Evolutionary conservation across 2,113 vertebrate species (phyloP), one percentile per base, ranked within the genome.

Genomic region (Clupea harengus): DNA sequence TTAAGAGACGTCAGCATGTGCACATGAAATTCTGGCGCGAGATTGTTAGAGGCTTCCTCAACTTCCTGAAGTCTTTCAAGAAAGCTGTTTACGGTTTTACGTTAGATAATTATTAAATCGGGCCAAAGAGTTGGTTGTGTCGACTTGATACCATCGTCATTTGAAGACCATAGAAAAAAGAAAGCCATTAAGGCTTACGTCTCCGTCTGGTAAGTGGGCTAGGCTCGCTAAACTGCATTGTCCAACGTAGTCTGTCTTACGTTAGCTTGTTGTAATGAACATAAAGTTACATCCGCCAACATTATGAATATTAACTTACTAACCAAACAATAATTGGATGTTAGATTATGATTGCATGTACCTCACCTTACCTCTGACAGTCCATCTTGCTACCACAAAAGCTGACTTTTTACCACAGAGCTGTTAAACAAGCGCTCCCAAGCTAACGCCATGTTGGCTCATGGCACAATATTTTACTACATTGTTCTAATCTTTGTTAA

Each of bases 21-120:
- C 67, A 11, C 25, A 75, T 75, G 67, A 75, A 75, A 75, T 15
- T 75, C 67, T 75, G 67, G 67, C 67, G 67, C 28, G 67, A 75
- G 67, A 75, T 39, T 4, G 67, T 10, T 13, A 39, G 13, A 32
- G 28, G 10, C 28, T 28, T 11, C 10, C 25, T 39, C 67, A 17
- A 75, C 67, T 75, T 75, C 67, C 67, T 15, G 25, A 39, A 39
- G 67, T 4, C 15, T 3, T 32, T 39, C 13, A 3, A 13, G 67
- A 64, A 6, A 17, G 67, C 11, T 13, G 67, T 75, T 75, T 75
- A 15, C 3, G 9, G 28, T 2, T 39, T 15, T 39, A 32, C 1
- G 13, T 75, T 13, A 32, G 13, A 17, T 11, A 75, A 15, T 39
- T 17, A 2, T 20, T 5, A 13, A 17, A 15, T 15, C 13, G 13